These are phyloP conservation scores for Erynnis tages DNA, from an alignment of 2,888 invertebrate species.

Conservation along the genomic window DNA sequence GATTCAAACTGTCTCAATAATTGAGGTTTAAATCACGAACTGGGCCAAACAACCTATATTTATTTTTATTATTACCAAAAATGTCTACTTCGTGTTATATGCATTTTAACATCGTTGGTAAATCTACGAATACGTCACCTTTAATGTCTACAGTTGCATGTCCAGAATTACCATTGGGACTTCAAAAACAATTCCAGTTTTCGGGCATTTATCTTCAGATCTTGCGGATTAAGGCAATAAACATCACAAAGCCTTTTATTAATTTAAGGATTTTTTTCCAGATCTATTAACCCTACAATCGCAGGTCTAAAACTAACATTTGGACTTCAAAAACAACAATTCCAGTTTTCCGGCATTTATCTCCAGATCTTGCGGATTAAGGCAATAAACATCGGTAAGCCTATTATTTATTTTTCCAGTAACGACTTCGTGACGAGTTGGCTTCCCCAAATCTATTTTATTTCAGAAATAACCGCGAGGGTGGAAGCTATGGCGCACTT, in stretches of 20 bases:
- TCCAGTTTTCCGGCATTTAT: slow-evolving; percentile 11
- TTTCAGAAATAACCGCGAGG: not conserved
- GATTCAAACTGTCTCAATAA: no score
- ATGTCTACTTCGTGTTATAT: no score
- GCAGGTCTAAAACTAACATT: no score
- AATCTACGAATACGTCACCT: no score
- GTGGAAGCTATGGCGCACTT: not conserved
- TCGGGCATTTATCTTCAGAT: slow-evolving; percentile 12
- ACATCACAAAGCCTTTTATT: slow-evolving; percentile 19
- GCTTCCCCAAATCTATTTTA: slow-evolving; percentile 8
- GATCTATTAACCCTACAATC: no score
- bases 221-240: slow-evolving; percentile 21
- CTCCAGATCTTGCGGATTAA: slow-evolving; percentile 17
- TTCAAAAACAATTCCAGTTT: slow-evolving; percentile 17
- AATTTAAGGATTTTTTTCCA: no score
- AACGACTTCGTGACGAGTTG: slow-evolving; percentile 19
- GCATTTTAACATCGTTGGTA: no score
- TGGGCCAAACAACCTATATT: no score
- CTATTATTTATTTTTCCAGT: slow-evolving; percentile 21
- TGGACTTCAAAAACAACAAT: slow-evolving; percentile 19
- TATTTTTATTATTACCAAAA: no score
- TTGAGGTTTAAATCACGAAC: no score
- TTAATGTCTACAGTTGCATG: no score
- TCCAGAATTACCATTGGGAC: no score
- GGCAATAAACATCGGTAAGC: slow-evolving; percentile 21